Evolutionary conservation across 1,140 invertebrate genomes (phyloP).

Genomic region (Pteromalus puparum): DNA sequence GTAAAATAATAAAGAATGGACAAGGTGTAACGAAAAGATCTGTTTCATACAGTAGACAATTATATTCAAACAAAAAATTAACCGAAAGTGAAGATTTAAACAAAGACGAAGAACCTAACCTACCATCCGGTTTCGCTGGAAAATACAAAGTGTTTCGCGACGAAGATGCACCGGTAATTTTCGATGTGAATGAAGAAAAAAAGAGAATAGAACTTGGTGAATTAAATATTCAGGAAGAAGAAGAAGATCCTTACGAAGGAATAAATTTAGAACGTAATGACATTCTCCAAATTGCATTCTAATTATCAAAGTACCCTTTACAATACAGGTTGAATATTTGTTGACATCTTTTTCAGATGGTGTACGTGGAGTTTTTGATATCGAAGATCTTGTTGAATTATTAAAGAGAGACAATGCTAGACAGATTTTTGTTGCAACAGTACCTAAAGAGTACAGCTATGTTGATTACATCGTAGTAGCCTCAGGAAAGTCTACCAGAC

Average conservation of each 20-base stretch:
- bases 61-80: slow-evolving; percentile 12
- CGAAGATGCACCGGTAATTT: slow-evolving; percentile 79
- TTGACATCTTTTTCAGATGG: slow-evolving; percentile 80
- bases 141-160: slow-evolving; percentile 81
- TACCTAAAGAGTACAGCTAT: slow-evolving; percentile 86
- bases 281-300: slow-evolving; percentile 43
- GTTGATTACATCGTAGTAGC: slow-evolving; percentile 89
- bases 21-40: slow-evolving; percentile 36
- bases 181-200: slow-evolving; percentile 81
- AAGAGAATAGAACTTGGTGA: slow-evolving; percentile 70
- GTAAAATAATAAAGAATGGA: slow-evolving; percentile 49
- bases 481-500: slow-evolving; percentile 83
- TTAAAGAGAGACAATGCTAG: slow-evolving; percentile 85
- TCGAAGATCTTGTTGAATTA: slow-evolving; percentile 89
- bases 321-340: slow-evolving; percentile 27
- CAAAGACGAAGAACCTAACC: slow-evolving; percentile 56
- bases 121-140: slow-evolving; percentile 59
- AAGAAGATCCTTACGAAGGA: slow-evolving; percentile 69
- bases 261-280: slow-evolving; percentile 73
- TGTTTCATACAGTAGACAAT: slow-evolving; percentile 50
- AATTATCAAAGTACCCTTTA: slow-evolving; percentile 27
- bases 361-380: slow-evolving; percentile 86
- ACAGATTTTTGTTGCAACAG: slow-evolving; percentile 87
- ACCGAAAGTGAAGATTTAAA: slow-evolving; percentile 39
- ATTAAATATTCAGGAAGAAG: slow-evolving; percentile 64